Evolutionary conservation across 2,888 invertebrate genomes (phyloP).

Genomic region (Ophioninae sp.): DNA sequence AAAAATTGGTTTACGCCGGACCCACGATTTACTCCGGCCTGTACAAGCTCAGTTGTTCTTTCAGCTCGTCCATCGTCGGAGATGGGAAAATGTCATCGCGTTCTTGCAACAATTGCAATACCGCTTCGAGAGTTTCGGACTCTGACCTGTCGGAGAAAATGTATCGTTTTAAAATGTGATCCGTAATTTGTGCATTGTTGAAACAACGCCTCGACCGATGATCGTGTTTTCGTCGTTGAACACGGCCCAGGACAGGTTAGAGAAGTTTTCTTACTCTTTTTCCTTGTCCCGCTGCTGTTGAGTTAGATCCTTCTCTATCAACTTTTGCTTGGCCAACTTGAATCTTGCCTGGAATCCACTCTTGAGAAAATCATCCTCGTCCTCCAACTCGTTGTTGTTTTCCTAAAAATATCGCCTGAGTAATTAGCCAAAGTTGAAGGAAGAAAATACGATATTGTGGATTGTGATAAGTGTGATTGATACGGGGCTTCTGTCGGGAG

Average conservation of each 20-base stretch:
- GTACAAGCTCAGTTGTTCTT: conserved; percentile 64
- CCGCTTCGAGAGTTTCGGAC: conserved; percentile 60
- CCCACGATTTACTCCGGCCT: conserved; percentile 55
- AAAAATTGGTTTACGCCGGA: conserved; percentile 26
- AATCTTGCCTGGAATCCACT: conserved; percentile 64
- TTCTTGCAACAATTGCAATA: conserved; percentile 61
- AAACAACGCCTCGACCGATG: neutral
- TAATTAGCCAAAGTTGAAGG: neutral
- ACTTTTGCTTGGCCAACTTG: conserved; percentile 63
- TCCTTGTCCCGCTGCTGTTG: conserved; percentile 63
- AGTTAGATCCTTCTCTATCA: conserved; percentile 62
- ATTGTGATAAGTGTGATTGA: neutral
- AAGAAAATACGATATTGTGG: neutral
- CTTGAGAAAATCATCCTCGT: conserved; percentile 46
- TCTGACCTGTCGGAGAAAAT: conserved; percentile 59
- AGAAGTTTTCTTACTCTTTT: conserved; percentile 56
- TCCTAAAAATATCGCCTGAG: conserved; percentile 18
- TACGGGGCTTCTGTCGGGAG: neutral
- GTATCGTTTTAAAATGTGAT: neutral
- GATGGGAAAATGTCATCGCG: conserved; percentile 61
- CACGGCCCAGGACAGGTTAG: no score
- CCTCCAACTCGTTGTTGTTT: conserved; percentile 30
- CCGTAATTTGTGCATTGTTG: neutral
- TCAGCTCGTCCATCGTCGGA: conserved; percentile 63
- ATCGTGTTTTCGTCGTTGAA: neutral